Evolutionary conservation across 2,113 vertebrate species (phyloP).

Genomic region (Peromyscus polionotus): DNA sequence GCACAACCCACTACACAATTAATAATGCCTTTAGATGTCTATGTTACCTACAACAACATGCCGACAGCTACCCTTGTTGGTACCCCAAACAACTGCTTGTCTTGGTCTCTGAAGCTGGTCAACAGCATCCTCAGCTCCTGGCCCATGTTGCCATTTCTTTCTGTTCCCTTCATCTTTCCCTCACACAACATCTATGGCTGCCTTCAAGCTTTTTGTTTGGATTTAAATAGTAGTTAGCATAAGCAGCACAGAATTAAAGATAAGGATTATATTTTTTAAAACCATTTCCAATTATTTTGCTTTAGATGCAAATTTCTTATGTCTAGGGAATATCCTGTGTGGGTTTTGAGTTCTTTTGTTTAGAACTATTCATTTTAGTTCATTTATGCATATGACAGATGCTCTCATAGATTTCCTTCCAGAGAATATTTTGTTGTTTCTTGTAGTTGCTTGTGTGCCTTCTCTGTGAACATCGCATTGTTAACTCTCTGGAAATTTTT

Average conservation of each 20-base stretch:
- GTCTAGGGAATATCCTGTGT: slow-evolving; percentile 36
- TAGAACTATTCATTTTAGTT: slow-evolving; percentile 53
- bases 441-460: neutral
- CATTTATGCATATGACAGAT: neutral
- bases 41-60: neutral
- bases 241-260: slow-evolving; percentile 16
- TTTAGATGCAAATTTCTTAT: slow-evolving; percentile 13
- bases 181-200: neutral
- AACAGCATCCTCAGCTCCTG: neutral
- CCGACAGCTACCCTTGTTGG: neutral
- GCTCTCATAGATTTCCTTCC: neutral
- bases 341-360: slow-evolving; percentile 42
- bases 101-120: neutral
- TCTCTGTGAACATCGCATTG: neutral
- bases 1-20: neutral
- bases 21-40: neutral
- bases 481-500: slow-evolving; percentile 43
- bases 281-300: slow-evolving; percentile 34
- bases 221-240: neutral
- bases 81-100: neutral
- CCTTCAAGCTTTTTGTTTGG: neutral
- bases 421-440: slow-evolving; percentile 50
- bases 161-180: neutral
- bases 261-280: neutral
- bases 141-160: neutral